Conservation (phyloP, 1,140 invertebrate species). For the Intoshia linei region DNA sequence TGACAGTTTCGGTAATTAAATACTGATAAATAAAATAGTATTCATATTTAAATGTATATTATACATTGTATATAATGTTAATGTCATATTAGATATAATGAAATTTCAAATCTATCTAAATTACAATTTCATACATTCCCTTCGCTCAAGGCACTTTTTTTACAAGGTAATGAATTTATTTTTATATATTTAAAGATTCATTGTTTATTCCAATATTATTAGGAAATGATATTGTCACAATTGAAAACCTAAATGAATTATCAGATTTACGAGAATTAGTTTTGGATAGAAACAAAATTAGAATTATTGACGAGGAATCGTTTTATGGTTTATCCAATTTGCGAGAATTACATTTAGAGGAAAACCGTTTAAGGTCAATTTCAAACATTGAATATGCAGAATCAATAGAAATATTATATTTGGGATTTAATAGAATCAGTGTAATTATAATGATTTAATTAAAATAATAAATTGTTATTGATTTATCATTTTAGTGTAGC, state of each 20-base stretch:
- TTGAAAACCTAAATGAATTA: constrained; percentile 18
- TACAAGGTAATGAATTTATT: constrained; percentile 13
- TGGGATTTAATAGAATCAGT: constrained; percentile 20
- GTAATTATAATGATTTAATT: too few relatives aligned
- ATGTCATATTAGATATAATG: constrained; percentile 18
- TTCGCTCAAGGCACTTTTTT: constrained; percentile 18
- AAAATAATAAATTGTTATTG: too few relatives aligned
- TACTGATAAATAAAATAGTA: too few relatives aligned
- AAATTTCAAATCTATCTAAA: constrained; percentile 16
- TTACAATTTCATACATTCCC: constrained; percentile 14
- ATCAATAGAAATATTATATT: constrained; percentile 17
- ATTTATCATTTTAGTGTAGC: too few relatives aligned
- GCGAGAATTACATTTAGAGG: constrained; percentile 21
- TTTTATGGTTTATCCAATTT: constrained; percentile 18
- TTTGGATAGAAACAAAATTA: constrained; percentile 21
- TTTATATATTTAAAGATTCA: background rate
- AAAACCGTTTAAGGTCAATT: constrained; percentile 17
- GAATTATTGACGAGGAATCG: constrained; percentile 13
- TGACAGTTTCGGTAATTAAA: too few relatives aligned
- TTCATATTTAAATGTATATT: background rate
- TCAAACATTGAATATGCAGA: constrained; percentile 12
- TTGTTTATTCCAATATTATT: constrained; percentile 3
- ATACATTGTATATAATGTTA: too few relatives aligned
- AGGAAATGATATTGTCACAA: constrained; percentile 20
- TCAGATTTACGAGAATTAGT: constrained; percentile 19